phyloP scores from a whole-genome alignment of 2,113 vertebrate genomes.

The Choloepus hoffmanni region DNA sequence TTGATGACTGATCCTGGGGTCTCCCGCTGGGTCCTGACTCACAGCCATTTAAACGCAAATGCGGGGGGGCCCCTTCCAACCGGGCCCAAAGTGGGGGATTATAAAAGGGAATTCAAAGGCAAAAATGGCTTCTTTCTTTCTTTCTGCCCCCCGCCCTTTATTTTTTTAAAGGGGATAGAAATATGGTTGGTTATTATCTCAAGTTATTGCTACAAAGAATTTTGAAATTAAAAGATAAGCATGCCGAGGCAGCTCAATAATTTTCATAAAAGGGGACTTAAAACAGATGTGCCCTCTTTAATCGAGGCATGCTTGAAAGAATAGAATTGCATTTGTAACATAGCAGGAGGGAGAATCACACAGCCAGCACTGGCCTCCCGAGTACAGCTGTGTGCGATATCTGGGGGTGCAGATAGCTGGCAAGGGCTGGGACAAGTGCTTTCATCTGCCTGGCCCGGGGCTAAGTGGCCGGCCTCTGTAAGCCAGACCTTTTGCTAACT shows the following conservation, averaged over 20 bases:
- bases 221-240: constrained; percentile 89
- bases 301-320: constrained; percentile 85
- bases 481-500: constrained; percentile 24
- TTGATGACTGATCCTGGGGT: constrained; percentile 90
- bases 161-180: constrained; percentile 85
- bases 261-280: constrained; percentile 89
- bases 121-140: constrained; percentile 72
- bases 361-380: constrained; percentile 76
- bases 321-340: constrained; percentile 84
- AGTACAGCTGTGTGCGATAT: constrained; percentile 49
- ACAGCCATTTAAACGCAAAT: constrained; percentile 89
- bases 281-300: constrained; percentile 89
- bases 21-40: constrained; percentile 86
- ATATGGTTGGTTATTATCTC: constrained; percentile 88
- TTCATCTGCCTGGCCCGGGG: constrained; percentile 66
- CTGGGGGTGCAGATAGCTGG: background rate
- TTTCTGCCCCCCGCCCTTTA: background rate
- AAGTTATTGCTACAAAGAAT: constrained; percentile 89
- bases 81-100: constrained; percentile 79
- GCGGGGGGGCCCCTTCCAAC: constrained; percentile 87
- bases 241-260: constrained; percentile 83
- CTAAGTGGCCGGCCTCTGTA: constrained; percentile 26
- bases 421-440: constrained; percentile 18
- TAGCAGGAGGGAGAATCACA: constrained; percentile 81
- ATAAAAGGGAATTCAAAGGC: constrained; percentile 86